Conservation (phyloP, 2,113 vertebrate genomes). For the Gadus macrocephalus region DNA sequence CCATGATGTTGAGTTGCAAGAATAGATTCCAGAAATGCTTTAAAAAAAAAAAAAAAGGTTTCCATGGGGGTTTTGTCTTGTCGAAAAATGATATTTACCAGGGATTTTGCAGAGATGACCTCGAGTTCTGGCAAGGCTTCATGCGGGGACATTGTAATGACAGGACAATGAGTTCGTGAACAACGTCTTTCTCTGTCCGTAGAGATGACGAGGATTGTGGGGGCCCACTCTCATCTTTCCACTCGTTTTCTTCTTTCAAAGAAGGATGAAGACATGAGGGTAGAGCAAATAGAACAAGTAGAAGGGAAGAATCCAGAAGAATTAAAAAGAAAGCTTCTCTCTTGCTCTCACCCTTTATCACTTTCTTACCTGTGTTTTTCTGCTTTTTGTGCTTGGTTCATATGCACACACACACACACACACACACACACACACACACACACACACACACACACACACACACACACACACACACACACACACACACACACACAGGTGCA, state of each 20-base stretch:
- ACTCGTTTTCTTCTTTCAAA: conserved; percentile 8
- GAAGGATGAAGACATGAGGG: conserved; percentile 1
- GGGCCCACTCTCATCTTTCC: conserved; percentile 3
- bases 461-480: too few relatives aligned
- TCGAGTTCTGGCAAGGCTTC: not conserved
- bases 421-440: too few relatives aligned
- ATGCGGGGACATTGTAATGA: conserved; percentile 30
- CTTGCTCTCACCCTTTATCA: too few relatives aligned
- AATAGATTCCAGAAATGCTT: not conserved
- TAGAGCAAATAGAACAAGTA: not conserved
- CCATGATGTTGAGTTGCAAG: too few relatives aligned
- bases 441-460: too few relatives aligned
- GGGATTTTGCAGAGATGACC: not conserved
- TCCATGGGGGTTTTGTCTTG: not conserved
- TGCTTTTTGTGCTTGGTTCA: too few relatives aligned
- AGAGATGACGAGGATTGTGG: conserved; percentile 13
- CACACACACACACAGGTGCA: too few relatives aligned
- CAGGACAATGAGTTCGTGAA: conserved; percentile 15
- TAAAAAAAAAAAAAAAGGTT: not conserved
- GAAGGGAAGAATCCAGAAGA: not conserved
- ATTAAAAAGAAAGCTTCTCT: too few relatives aligned
- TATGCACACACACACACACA: too few relatives aligned
- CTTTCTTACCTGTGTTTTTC: too few relatives aligned
- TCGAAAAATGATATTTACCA: not conserved
- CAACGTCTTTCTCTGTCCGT: conserved; percentile 16